Evolutionary conservation across 2,888 invertebrate species (phyloP), one percentile per base, ranked within the genome.

Genomic region (Monopis laevigella): DNA sequence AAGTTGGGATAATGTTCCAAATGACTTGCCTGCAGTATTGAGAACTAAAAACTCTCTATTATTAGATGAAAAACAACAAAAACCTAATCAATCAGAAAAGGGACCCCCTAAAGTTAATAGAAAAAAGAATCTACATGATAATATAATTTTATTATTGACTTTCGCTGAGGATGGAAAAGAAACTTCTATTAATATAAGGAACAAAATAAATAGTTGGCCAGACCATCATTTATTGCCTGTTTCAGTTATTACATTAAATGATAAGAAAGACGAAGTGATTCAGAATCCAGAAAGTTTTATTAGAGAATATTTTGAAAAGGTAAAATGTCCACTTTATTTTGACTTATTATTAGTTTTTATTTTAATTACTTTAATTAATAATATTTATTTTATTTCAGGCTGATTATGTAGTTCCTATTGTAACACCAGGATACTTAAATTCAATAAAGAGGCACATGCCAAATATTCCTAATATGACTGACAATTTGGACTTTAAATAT

Each of bases 301-400:
- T 16, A 70, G 83, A 30, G 80, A 84, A 55, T 80, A 82, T 58
- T 82, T 83, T 58, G 77, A 80, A 58, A 83, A 84, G 68, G 84
- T 84, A 55, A 53, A 41, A 45, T 12, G 6, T 10, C 6, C 24
- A 24, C 6, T 24, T 24, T 24, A 24, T 24, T 24, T 24, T 24
- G 10, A 10, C n/a, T n/a, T n/a, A n/a, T n/a, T n/a, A n/a, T n/a
- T n/a, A n/a, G n/a, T n/a, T n/a, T n/a, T n/a, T n/a, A 27, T 13
- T 35, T 36, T 13, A 18, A 32, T 3, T 19, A 39, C n/a, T 18
- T 40, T 29, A 28, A 10, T 38, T 5, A 11, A 28, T 5, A 39
- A 29, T 19, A 29, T 39, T 44, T n/a, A n/a, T n/a, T n/a, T n/a
- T n/a, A n/a, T n/a, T 66, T 44, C 67, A 84, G 84, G 84, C 84